phyloP scores from a whole-genome alignment of 1,140 invertebrate genomes.

The Dreissena rostriformis region DNA sequence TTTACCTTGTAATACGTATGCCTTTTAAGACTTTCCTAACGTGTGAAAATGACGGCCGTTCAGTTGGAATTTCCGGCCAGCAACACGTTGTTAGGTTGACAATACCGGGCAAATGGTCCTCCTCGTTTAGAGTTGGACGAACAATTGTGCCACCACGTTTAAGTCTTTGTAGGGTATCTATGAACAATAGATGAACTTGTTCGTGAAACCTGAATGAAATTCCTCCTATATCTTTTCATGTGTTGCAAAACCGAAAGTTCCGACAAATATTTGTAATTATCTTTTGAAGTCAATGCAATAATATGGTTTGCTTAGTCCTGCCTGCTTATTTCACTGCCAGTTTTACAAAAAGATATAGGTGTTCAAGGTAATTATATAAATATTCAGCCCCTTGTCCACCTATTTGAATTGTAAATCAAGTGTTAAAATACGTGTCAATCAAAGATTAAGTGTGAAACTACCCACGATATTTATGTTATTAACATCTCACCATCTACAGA shows the following conservation, averaged over 20 bases:
- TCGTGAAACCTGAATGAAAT: not conserved
- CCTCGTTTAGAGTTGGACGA: not conserved
- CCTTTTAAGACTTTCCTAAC: constrained; percentile 16
- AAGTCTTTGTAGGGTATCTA: constrained; percentile 12
- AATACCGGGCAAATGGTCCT: constrained; percentile 1
- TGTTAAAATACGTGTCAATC: not conserved
- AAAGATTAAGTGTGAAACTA: not conserved
- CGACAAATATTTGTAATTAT: not conserved
- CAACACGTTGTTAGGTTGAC: constrained; percentile 13
- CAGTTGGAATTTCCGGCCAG: constrained; percentile 9
- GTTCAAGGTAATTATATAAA: not conserved
- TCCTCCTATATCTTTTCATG: not conserved
- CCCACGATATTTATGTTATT: not conserved
- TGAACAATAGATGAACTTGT: not conserved
- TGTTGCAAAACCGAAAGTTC: not conserved
- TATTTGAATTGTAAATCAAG: not conserved
- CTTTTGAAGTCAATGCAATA: not conserved
- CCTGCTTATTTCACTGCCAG: no score
- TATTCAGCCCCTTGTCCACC: not conserved
- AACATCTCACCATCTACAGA: constrained; percentile 2
- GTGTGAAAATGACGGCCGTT: constrained; percentile 1
- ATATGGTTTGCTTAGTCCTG: not conserved
- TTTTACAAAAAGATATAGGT: not conserved
- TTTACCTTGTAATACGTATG: constrained; percentile 13
- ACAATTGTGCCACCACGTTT: not conserved